These are phyloP conservation scores for Globia sparganii DNA, from an alignment of 2,888 invertebrate species.

Conservation along the genomic window DNA sequence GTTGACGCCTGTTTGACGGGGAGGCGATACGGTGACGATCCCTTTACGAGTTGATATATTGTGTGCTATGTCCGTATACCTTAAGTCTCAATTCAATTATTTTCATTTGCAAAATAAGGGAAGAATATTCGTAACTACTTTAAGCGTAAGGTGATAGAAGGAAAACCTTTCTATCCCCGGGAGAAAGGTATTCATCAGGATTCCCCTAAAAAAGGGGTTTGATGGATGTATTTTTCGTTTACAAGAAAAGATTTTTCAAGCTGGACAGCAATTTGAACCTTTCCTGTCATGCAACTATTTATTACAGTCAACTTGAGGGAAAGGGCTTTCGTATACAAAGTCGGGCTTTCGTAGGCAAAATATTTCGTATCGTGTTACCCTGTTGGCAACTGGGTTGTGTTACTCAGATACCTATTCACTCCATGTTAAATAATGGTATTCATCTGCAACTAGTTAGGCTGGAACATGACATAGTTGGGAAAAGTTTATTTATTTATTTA, in stretches of 20 bases:
- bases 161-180: slow-evolving; percentile 4
- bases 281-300: slow-evolving; percentile 38
- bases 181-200: slow-evolving; percentile 14
- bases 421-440: not conserved
- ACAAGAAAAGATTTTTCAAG: slow-evolving; percentile 4
- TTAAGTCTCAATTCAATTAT: not conserved
- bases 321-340: not conserved
- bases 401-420: not conserved
- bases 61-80: no score
- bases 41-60: no score
- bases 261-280: slow-evolving; percentile 15
- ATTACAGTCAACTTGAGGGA: slow-evolving; percentile 24
- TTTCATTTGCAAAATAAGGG: not conserved
- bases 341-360: not conserved
- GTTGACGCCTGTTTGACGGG: no score
- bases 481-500: no score
- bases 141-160: not conserved
- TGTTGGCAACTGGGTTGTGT: not conserved
- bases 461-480: no score
- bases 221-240: slow-evolving; percentile 24
- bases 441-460: not conserved
- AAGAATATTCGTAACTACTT: not conserved
- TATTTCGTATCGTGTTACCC: not conserved
- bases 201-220: slow-evolving; percentile 15
- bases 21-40: no score